Conservation (phyloP, 2,113 vertebrate species). For the Xyrauchen texanus region DNA sequence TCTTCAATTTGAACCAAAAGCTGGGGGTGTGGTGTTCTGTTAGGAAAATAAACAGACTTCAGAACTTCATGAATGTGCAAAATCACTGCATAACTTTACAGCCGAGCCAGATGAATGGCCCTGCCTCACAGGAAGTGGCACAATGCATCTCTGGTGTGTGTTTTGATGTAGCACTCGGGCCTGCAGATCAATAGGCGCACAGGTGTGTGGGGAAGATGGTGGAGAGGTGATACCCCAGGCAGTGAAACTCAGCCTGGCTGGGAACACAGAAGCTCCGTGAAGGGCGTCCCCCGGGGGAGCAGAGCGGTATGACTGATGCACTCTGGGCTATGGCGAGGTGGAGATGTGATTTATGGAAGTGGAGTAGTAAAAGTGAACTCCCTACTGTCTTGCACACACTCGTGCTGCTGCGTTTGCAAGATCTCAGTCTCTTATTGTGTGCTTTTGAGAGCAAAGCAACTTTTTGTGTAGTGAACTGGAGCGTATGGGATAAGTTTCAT, state of each 20-base stretch:
- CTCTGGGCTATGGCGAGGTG: neutral
- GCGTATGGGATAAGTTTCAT: no score
- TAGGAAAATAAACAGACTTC: slow-evolving; percentile 28
- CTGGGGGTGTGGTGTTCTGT: slow-evolving; percentile 2
- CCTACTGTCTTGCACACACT: neutral
- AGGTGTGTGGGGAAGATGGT: slow-evolving; percentile 56
- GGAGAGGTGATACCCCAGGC: slow-evolving; percentile 41
- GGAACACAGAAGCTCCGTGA: slow-evolving; percentile 7
- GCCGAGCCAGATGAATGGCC: slow-evolving; percentile 27
- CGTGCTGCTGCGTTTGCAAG: neutral
- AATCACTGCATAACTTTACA: slow-evolving; percentile 23
- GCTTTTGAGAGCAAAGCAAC: no score
- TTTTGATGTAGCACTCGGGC: slow-evolving; percentile 42
- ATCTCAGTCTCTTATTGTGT: neutral
- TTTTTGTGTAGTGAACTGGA: no score
- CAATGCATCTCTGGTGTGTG: slow-evolving; percentile 24
- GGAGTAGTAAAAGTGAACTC: slow-evolving; percentile 16
- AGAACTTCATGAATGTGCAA: slow-evolving; percentile 37
- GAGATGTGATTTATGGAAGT: slow-evolving; percentile 25
- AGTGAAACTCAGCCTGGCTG: slow-evolving; percentile 3
- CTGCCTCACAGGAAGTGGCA: slow-evolving; percentile 23
- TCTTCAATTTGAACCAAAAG: slow-evolving; percentile 5
- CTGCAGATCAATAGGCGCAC: slow-evolving; percentile 39
- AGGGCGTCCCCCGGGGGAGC: neutral
- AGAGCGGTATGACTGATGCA: slow-evolving; percentile 28